Conservation (phyloP, 2,113 vertebrate genomes). For the Hiodon alosoides region DNA sequence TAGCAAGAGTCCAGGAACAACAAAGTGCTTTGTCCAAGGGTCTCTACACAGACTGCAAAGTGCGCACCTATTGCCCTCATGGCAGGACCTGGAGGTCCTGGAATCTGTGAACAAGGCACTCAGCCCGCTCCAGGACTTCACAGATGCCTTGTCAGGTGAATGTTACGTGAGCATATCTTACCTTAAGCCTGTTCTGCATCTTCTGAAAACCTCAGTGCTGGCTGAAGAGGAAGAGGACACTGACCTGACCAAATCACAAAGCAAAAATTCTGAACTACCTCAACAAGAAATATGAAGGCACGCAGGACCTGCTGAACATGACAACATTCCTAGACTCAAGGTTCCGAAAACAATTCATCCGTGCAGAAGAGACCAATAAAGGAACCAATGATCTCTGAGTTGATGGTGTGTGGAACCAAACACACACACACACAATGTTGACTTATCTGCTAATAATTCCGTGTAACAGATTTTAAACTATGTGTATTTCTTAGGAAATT, state of each 20-base stretch:
- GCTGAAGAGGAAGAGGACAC: conserved; percentile 15
- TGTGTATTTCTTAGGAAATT: conserved; percentile 1
- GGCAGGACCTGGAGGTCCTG: conserved; percentile 2
- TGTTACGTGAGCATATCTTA: not conserved
- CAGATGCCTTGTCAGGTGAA: not conserved
- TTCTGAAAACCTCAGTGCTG: conserved; percentile 19
- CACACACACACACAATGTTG: no score
- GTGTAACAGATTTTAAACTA: no score
- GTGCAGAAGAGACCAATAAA: conserved; percentile 20
- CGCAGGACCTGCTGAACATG: conserved; percentile 20
- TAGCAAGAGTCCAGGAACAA: not conserved
- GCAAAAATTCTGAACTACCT: conserved; percentile 14
- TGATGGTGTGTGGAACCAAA: conserved; percentile 4
- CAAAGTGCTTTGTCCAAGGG: not conserved
- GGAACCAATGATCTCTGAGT: conserved; percentile 23
- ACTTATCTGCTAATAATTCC: no score
- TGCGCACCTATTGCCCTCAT: not conserved
- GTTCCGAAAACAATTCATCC: conserved; percentile 16
- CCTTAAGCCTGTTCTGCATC: not conserved
- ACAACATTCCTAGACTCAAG: conserved; percentile 21
- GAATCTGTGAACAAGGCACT: not conserved
- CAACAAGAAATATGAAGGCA: conserved; percentile 17
- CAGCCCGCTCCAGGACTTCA: conserved; percentile 2
- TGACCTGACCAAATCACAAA: conserved; percentile 19
- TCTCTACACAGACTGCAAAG: not conserved